phyloP scores from a whole-genome alignment of 2,888 invertebrate genomes.

The Galerucella pusilla region DNA sequence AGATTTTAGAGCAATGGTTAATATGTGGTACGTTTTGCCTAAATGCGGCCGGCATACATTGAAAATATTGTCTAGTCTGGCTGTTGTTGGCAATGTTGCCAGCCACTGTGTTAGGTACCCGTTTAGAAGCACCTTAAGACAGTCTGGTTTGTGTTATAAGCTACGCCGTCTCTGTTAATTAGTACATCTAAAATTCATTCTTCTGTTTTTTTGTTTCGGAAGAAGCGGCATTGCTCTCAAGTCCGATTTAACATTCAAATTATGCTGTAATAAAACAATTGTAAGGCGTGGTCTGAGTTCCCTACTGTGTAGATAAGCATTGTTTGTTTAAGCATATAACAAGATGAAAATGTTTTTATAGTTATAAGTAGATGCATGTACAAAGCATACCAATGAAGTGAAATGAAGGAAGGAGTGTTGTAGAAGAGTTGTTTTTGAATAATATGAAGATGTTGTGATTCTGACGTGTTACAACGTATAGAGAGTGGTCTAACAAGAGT shows the following conservation, averaged over 20 bases:
- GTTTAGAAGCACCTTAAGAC: no score
- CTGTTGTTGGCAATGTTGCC: no score
- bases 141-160: background rate
- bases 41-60: no score
- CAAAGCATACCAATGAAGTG: constrained; percentile 22
- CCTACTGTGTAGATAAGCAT: constrained; percentile 29
- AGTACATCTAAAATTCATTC: constrained; percentile 17
- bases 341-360: constrained; percentile 20
- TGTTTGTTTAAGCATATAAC: constrained; percentile 30
- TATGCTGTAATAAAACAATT: constrained; percentile 26
- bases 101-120: no score
- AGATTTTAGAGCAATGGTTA: no score
- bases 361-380: constrained; percentile 19
- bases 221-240: constrained; percentile 12
- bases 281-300: constrained; percentile 24
- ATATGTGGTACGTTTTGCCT: no score
- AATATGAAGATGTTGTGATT: background rate
- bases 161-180: constrained; percentile 15
- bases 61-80: no score
- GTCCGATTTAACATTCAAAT: constrained; percentile 30
- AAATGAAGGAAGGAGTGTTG: constrained; percentile 9
- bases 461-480: background rate
- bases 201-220: constrained; percentile 8
- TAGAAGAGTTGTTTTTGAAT: constrained; percentile 5
- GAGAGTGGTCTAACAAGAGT: background rate